Conservation (phyloP, 2,113 vertebrate species). For the Ochotona princeps region DNA sequence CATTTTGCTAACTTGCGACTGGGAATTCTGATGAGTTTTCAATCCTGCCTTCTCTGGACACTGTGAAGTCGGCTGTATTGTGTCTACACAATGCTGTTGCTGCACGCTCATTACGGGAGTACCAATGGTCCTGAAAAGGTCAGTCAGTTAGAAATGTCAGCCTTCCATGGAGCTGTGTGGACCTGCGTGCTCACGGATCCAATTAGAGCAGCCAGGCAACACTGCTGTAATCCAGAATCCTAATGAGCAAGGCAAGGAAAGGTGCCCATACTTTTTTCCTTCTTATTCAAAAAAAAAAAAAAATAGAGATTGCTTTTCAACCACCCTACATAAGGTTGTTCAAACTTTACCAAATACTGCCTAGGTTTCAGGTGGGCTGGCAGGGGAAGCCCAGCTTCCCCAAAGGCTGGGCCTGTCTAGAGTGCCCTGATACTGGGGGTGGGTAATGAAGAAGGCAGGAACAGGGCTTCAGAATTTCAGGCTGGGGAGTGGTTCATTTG, state of each 20-base stretch:
- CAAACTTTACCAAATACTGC: conserved; percentile 82
- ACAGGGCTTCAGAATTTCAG: background rate
- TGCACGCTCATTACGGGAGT: conserved; percentile 98
- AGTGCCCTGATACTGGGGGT: background rate
- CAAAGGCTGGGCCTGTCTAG: conserved; percentile 12
- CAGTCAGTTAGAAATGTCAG: conserved; percentile 99
- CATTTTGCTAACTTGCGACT: conserved; percentile 90
- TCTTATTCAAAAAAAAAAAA: conserved; percentile 86
- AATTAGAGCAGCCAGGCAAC: conserved; percentile 95
- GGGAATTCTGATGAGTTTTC: conserved; percentile 92
- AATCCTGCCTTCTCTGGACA: conserved; percentile 86
- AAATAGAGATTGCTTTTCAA: conserved; percentile 83
- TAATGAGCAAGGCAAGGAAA: conserved; percentile 84
- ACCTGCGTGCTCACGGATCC: conserved; percentile 93
- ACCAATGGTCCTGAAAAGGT: conserved; percentile 97
- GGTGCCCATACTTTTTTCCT: conserved; percentile 66
- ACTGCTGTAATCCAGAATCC: conserved; percentile 85
- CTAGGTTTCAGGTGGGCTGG: conserved; percentile 73
- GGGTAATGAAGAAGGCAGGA: conserved; percentile 38
- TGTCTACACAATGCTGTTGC: conserved; percentile 92
- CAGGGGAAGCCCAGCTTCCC: conserved; percentile 28
- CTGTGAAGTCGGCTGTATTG: conserved; percentile 91
- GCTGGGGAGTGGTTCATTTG: background rate
- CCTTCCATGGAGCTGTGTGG: conserved; percentile 95
- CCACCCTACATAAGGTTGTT: conserved; percentile 75